phyloP scores from a whole-genome alignment of 2,113 vertebrate genomes.

The Rissa tridactyla region DNA sequence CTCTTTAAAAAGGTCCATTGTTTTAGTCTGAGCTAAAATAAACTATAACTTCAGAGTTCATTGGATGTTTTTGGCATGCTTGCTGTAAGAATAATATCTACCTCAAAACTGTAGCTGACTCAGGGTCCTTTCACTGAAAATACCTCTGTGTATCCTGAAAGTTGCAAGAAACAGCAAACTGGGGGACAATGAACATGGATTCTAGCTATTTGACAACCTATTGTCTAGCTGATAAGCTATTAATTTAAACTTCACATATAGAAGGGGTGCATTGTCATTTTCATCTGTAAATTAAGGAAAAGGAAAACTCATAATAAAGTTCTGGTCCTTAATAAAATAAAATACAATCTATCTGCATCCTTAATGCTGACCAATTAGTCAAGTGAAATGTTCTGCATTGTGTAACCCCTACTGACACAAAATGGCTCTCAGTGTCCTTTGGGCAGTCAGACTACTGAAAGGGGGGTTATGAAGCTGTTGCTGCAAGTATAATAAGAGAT shows the following conservation, averaged over 20 bases:
- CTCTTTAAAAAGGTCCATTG: not conserved
- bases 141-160: not conserved
- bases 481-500: not conserved
- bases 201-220: not conserved
- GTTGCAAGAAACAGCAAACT: not conserved
- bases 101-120: not conserved
- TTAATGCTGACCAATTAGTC: not conserved
- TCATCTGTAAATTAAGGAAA: not conserved
- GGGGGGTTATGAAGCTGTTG: not conserved
- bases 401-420: not conserved
- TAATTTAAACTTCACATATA: not conserved
- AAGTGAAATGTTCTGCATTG: not conserved
- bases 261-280: not conserved
- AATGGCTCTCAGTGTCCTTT: not conserved
- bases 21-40: slow-evolving; percentile 2
- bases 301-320: not conserved
- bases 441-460: not conserved
- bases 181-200: not conserved
- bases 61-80: not conserved
- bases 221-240: not conserved
- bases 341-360: not conserved
- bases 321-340: not conserved
- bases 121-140: not conserved
- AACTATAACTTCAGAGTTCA: not conserved
- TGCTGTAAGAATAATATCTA: not conserved